These are phyloP conservation scores for Drosophila helvetica DNA, from an alignment of 2,888 invertebrate species.

Conservation along the genomic window DNA sequence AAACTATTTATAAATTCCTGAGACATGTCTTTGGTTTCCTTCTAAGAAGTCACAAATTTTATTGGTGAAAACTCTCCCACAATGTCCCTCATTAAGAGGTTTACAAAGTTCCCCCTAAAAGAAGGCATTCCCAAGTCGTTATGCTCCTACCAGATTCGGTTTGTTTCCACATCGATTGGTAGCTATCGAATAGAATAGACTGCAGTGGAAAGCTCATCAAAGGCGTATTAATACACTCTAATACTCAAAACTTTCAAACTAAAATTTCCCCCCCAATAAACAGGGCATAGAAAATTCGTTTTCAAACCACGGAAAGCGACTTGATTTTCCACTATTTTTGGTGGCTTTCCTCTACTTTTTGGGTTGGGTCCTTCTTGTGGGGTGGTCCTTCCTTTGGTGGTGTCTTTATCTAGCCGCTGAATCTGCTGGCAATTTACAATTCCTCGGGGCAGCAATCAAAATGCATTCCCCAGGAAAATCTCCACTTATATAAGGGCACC, in stretches of 20 bases:
- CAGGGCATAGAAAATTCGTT: neutral
- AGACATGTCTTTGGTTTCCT: too few species aligned
- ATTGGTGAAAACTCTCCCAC: too few species aligned
- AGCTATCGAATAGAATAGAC: neutral
- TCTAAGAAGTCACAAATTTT: too few species aligned
- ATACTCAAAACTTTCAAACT: neutral
- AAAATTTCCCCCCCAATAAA: neutral
- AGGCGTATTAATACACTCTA: neutral
- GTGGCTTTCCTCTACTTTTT: neutral
- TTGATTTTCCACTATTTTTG: neutral
- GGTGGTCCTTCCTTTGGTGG: neutral
- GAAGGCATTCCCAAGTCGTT: neutral
- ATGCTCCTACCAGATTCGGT: too few species aligned
- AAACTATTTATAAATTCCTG: too few species aligned
- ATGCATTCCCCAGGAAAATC: slow-evolving; percentile 28
- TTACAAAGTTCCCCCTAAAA: neutral
- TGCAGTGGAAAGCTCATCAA: neutral
- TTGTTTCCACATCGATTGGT: neutral
- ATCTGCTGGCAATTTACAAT: slow-evolving; percentile 38
- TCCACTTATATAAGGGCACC: slow-evolving; percentile 45
- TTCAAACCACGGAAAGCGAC: neutral
- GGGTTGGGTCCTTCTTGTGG: neutral
- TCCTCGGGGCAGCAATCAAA: slow-evolving; percentile 31
- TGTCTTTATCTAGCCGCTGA: slow-evolving; percentile 26
- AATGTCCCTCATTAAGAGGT: neutral